A percentile compares a stretch with the other conserved stretches of the same genome.
Evolutionary conservation across 2,888 invertebrate genomes (phyloP).

Genomic region (Hydrotaea cyrtoneurina): DNA sequence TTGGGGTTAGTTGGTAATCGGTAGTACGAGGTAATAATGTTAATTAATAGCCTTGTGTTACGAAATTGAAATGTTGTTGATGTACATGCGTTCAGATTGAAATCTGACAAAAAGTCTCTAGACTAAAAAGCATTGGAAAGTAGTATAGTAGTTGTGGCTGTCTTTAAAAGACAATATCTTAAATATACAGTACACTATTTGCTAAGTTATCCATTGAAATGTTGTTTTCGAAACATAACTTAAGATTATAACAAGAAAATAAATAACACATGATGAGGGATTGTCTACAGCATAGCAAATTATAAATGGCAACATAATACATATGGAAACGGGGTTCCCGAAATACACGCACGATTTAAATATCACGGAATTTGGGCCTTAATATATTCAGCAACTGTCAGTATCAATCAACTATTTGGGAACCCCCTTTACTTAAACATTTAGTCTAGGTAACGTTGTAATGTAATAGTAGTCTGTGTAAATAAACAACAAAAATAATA

Average conservation of each 20-base stretch:
- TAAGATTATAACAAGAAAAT: background rate
- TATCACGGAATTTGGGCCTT: too few relatives aligned
- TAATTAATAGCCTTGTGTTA: background rate
- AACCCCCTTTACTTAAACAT: too few relatives aligned
- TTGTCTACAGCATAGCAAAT: constrained; percentile 21
- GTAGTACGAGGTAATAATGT: background rate
- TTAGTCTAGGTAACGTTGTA: too few relatives aligned
- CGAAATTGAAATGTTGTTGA: background rate
- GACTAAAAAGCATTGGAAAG: constrained; percentile 13
- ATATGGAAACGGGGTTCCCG: too few relatives aligned
- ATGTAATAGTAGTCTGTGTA: too few relatives aligned
- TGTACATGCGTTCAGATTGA: background rate
- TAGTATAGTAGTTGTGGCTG: background rate
- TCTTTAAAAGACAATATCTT: constrained; percentile 28
- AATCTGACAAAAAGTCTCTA: constrained; percentile 6
- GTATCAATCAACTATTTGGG: too few relatives aligned
- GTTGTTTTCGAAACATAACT: background rate
- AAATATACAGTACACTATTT: background rate
- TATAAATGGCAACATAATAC: background rate
- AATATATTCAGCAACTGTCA: too few relatives aligned
- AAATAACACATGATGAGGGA: background rate
- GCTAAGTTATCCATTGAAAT: background rate
- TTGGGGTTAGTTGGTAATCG: background rate
- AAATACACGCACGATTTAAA: too few relatives aligned
- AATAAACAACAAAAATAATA: constrained; percentile 1